Evolutionary conservation across 2,797 vertebrate species (phyloP), one percentile per base, ranked within the genome.

Genomic region (Chrysocyon brachyurus): DNA sequence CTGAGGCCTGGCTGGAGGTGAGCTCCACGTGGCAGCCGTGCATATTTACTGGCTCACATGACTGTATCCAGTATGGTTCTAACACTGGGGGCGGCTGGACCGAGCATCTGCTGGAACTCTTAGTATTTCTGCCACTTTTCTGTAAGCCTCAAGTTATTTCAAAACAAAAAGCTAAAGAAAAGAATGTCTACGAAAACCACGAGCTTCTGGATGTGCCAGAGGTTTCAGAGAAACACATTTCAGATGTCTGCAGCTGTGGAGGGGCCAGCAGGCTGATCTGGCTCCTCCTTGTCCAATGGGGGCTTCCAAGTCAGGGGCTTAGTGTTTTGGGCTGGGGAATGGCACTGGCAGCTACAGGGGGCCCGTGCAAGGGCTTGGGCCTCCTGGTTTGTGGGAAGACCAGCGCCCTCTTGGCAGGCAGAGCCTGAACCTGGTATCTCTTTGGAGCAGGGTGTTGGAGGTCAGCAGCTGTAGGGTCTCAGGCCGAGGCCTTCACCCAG

Each of bases 331-430:
- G 68, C 49, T 22, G 28, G 61, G 28, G 22, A 40, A 79, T 31
- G 49, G 56, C 0, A 9, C 31, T 5, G 16, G 64, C 73, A 57
- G 57, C 19, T 19, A 3, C 1, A 0, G 68, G 40, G 52, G 7
- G 33, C 68, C 46, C 0, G 6, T 40, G 68, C 2, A 1, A 54
- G 68, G 3, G 78, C 28, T 12, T 40, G 0, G 1, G 0, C n/a
- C 3, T 72, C 5, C 33, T 40, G 12, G 36, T 72, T 64, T 73
- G 57, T 56, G 63, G 31, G 54, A n/a, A 78, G 70, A 61, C 61
- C 14, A 0, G 0, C 3, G 6, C 16, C 33, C 59, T 77, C 63
- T n/a, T 54, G 81, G 72, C 12, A 63, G 54, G 33, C 4, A 2
- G 17, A 64, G 54, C 28, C 70, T 59, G 63, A 64, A 49, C 46